Conservation (phyloP, 2,888 invertebrate genomes). For the Allygus modestus region DNA sequence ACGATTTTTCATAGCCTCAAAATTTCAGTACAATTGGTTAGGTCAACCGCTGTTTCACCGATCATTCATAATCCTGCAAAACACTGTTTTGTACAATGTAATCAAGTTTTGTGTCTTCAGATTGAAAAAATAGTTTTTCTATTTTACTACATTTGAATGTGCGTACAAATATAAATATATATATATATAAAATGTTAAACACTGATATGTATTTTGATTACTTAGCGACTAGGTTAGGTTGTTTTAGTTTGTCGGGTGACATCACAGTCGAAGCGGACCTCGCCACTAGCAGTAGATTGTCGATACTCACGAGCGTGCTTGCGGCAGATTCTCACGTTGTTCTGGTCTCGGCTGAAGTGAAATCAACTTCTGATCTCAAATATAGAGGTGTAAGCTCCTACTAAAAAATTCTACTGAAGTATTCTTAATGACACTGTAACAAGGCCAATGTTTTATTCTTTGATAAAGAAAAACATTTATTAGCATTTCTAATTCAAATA, state of each 20-base stretch:
- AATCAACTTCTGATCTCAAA: slow-evolving; percentile 23
- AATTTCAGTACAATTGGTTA: no score
- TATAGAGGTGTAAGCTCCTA: neutral
- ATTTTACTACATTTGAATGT: slow-evolving; percentile 58
- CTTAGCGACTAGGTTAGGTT: slow-evolving; percentile 55
- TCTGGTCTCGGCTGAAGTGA: slow-evolving; percentile 28
- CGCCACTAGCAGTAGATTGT: slow-evolving; percentile 26
- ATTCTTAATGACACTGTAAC: neutral
- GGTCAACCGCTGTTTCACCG: no score
- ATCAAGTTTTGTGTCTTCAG: slow-evolving; percentile 54
- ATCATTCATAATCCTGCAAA: slow-evolving; percentile 7
- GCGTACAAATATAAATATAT: slow-evolving; percentile 56
- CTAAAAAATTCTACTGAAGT: neutral
- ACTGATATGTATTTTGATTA: slow-evolving; percentile 57
- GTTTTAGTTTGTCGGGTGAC: slow-evolving; percentile 48
- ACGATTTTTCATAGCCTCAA: no score
- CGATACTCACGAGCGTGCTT: slow-evolving; percentile 18
- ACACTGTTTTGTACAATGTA: slow-evolving; percentile 47
- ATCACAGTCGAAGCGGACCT: slow-evolving; percentile 38
- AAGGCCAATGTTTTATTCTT: neutral
- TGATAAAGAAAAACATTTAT: neutral
- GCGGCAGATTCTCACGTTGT: neutral
- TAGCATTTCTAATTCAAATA: no score
- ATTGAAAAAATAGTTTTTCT: slow-evolving; percentile 57
- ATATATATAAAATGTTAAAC: slow-evolving; percentile 58